phyloP scores from a whole-genome alignment of 2,888 invertebrate genomes.

The Druceiella hillmani region DNA sequence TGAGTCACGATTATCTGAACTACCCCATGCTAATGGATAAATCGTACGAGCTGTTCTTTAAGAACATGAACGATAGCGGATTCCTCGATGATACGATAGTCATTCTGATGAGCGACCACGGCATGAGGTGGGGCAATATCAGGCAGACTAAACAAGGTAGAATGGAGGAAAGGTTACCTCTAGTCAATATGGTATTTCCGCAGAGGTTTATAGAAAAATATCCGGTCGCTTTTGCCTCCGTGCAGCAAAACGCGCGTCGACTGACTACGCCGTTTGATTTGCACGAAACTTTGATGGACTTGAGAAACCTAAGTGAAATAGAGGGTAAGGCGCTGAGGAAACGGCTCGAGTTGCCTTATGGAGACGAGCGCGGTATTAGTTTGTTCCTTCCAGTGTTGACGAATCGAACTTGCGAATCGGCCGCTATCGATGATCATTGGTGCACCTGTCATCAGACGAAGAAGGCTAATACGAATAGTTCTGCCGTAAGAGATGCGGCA shows the following conservation, averaged over 20 bases:
- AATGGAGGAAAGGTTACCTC: constrained; percentile 83
- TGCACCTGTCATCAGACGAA: constrained; percentile 77
- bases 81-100: constrained; percentile 62
- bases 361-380: constrained; percentile 61
- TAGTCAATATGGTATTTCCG: constrained; percentile 70
- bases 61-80: constrained; percentile 42
- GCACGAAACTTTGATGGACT: constrained; percentile 69
- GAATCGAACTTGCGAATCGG: constrained; percentile 69
- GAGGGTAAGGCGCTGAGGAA: constrained; percentile 36
- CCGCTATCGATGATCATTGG: constrained; percentile 79
- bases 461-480: constrained; percentile 49
- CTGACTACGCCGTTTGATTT: constrained; percentile 82
- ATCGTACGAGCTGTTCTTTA: constrained; percentile 54
- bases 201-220: constrained; percentile 61
- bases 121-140: constrained; percentile 81
- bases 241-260: constrained; percentile 59
- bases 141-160: constrained; percentile 78
- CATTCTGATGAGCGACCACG: constrained; percentile 84
- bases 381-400: constrained; percentile 68
- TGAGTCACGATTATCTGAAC: constrained; percentile 82
- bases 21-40: constrained; percentile 70
- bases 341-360: constrained; percentile 33
- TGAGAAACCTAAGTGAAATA: constrained; percentile 50
- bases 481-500: constrained; percentile 53
- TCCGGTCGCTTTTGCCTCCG: constrained; percentile 55